Evolutionary conservation across 2,888 invertebrate genomes (phyloP).

Genomic region (Himalopsyche japonica): DNA sequence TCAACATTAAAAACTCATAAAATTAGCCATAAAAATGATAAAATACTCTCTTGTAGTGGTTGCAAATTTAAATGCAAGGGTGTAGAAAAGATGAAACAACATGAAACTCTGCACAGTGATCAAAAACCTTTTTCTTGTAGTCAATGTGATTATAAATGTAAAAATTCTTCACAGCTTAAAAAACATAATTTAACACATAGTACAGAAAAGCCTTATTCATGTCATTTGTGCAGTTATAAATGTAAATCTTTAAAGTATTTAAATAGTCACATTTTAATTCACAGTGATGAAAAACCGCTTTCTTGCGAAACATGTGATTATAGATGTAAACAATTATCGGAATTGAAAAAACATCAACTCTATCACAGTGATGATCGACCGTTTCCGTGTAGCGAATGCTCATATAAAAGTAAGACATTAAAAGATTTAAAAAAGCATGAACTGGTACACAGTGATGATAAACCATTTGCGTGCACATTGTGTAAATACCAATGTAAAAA

Average conservation of each 20-base stretch:
- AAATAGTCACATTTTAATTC: background rate
- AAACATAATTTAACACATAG: background rate
- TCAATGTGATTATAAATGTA: background rate
- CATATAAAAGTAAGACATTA: background rate
- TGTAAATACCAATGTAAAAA: constrained; percentile 26
- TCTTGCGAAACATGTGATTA: constrained; percentile 2
- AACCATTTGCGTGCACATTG: constrained; percentile 30
- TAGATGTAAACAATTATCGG: background rate
- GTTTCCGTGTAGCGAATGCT: background rate
- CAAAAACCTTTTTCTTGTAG: background rate
- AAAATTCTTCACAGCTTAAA: background rate
- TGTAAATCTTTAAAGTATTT: background rate
- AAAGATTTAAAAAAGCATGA: constrained; percentile 8
- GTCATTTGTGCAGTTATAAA: background rate
- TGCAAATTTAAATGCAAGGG: background rate
- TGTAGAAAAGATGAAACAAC: background rate
- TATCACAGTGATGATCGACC: constrained; percentile 17
- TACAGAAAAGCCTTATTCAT: background rate
- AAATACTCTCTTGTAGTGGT: background rate
- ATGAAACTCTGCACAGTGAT: background rate
- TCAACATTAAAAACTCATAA: background rate
- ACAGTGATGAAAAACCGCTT: background rate
- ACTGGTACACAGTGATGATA: constrained; percentile 17
- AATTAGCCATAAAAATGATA: background rate
- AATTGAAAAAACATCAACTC: background rate